Evolutionary conservation across 2,888 invertebrate species (phyloP).

Genomic region (Xestia sexstrigata): DNA sequence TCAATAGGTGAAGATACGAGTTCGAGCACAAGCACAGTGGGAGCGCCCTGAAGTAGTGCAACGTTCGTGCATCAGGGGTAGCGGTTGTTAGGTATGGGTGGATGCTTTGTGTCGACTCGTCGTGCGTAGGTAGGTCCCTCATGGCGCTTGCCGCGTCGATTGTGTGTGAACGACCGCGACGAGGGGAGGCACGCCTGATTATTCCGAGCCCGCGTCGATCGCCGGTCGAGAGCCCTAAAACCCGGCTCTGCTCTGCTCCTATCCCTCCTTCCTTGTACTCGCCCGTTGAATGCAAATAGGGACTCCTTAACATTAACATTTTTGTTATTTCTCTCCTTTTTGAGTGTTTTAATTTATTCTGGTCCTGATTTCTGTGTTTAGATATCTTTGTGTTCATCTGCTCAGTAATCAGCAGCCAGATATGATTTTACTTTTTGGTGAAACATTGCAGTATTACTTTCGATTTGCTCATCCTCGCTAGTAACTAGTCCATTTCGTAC

Average conservation of each 20-base stretch:
- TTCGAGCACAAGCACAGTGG: conserved; percentile 49
- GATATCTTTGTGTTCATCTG: conserved; percentile 47
- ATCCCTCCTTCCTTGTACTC: conserved; percentile 71
- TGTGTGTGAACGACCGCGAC: conserved; percentile 89
- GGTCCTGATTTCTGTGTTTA: conserved; percentile 62
- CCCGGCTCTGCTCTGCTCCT: conserved; percentile 74
- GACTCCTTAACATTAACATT: conserved; percentile 76
- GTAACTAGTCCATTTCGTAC: conserved; percentile 68
- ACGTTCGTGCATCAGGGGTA: conserved; percentile 79
- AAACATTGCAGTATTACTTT: conserved; percentile 63
- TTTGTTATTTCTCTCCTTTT: conserved; percentile 71
- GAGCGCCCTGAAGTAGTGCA: conserved; percentile 75
- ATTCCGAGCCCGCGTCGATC: conserved; percentile 86
- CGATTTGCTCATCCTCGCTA: conserved; percentile 69
- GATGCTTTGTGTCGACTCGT: conserved; percentile 84
- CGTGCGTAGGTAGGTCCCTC: conserved; percentile 87
- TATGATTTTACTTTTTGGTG: conserved; percentile 63
- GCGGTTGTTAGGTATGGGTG: conserved; percentile 84
- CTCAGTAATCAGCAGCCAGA: conserved; percentile 48
- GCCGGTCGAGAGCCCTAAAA: conserved; percentile 86
- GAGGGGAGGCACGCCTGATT: conserved; percentile 88
- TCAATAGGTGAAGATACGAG: conserved; percentile 64
- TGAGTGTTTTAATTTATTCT: conserved; percentile 71
- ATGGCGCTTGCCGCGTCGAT: conserved; percentile 83
- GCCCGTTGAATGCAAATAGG: conserved; percentile 84